A percentile compares a stretch with the other conserved stretches of the same genome.
Evolutionary conservation across 1,140 invertebrate genomes (phyloP).

Genomic region (Pseudomyrmex flavicornis): DNA sequence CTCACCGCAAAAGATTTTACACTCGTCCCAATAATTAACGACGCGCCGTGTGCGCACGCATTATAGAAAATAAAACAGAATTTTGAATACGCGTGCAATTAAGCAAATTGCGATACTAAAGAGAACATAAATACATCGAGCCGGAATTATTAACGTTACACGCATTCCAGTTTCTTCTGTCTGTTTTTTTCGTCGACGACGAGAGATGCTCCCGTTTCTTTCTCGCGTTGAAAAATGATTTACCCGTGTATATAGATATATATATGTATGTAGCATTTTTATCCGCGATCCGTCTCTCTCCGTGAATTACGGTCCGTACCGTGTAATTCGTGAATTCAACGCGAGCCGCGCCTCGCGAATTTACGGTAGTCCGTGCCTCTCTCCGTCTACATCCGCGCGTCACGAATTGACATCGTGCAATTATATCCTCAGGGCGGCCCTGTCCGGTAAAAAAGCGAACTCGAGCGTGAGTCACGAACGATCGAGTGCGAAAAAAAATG

Average conservation of each 20-base stretch:
- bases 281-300: not conserved
- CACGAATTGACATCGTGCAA: conserved; percentile 36
- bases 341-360: conserved; percentile 1
- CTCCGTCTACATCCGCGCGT: not conserved
- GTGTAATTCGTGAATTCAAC: conserved; percentile 42
- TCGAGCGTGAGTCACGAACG: conserved; percentile 31
- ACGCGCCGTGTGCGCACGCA: not conserved
- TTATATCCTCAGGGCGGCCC: conserved; percentile 24
- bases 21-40: conserved; percentile 28
- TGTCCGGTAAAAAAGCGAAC: not conserved
- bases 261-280: conserved; percentile 42
- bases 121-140: conserved; percentile 29
- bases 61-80: conserved; percentile 28
- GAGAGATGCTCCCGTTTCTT: not conserved
- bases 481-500: conserved; percentile 29
- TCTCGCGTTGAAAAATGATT: conserved; percentile 61
- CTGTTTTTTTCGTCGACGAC: not conserved
- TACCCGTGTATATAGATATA: conserved; percentile 13
- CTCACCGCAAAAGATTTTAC: conserved; percentile 35
- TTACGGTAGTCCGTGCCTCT: conserved; percentile 13
- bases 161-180: not conserved
- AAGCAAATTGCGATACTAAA: conserved; percentile 19
- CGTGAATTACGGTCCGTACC: conserved; percentile 20
- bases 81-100: not conserved
- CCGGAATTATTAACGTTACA: conserved; percentile 32